phyloP scores from a whole-genome alignment of 1,140 invertebrate species.

The Laupala kohalensis region DNA sequence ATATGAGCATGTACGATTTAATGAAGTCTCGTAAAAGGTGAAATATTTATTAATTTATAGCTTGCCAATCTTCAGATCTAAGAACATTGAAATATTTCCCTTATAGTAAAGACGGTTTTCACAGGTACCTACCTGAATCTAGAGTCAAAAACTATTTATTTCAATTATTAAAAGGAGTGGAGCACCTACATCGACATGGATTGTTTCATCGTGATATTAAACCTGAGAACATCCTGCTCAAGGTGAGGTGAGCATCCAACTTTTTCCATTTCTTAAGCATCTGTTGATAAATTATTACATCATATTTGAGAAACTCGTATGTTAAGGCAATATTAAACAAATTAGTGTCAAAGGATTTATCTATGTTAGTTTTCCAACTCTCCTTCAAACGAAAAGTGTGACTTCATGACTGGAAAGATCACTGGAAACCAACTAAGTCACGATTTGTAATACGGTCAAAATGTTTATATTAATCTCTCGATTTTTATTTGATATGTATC shows the following conservation, averaged over 20 bases:
- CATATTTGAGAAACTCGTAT: too few species aligned
- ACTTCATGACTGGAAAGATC: too few species aligned
- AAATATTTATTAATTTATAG: constrained; percentile 4
- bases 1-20: constrained; percentile 53
- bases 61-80: constrained; percentile 14
- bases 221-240: constrained; percentile 53
- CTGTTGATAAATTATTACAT: too few species aligned
- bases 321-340: too few species aligned
- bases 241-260: constrained; percentile 22
- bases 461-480: too few species aligned
- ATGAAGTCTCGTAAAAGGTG: constrained; percentile 36
- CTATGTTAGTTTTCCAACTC: too few species aligned
- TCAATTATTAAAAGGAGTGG: constrained; percentile 40
- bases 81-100: not conserved
- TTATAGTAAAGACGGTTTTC: constrained; percentile 3
- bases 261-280: not conserved
- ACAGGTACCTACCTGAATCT: constrained; percentile 29
- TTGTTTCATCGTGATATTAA: constrained; percentile 57
- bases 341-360: too few species aligned
- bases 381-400: too few species aligned
- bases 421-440: too few species aligned
- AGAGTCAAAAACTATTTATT: constrained; percentile 34
- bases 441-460: too few species aligned
- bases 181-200: constrained; percentile 43
- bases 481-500: too few species aligned